Evolutionary conservation across 1,140 invertebrate species (phyloP).

Genomic region (Daktulosphaira vitifoliae): DNA sequence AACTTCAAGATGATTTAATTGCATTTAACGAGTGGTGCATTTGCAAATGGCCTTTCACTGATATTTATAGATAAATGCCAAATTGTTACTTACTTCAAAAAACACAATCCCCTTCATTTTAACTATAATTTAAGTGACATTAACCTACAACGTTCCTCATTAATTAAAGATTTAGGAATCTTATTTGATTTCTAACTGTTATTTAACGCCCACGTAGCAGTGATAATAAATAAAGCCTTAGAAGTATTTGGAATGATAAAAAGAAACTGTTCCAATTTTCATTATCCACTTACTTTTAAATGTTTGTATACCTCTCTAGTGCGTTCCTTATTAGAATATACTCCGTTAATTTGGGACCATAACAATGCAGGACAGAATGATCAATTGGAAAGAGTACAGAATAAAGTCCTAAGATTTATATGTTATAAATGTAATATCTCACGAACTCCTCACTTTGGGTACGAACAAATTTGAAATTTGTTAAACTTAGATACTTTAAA

Average conservation of each 20-base stretch:
- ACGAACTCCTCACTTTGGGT: too few species aligned
- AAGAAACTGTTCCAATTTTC: neutral
- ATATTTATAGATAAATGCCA: neutral
- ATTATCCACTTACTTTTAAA: neutral
- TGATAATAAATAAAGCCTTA: neutral
- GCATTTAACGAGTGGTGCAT: neutral
- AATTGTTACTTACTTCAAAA: neutral
- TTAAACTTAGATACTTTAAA: too few species aligned
- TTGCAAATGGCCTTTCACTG: neutral
- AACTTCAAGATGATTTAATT: neutral
- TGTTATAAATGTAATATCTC: too few species aligned
- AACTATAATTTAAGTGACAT: neutral
- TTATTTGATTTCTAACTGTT: neutral
- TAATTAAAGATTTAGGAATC: neutral
- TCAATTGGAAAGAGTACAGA: too few species aligned
- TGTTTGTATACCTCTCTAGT: too few species aligned
- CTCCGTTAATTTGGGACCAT: too few species aligned
- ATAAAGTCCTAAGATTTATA: too few species aligned
- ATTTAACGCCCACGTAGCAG: neutral
- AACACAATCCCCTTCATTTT: neutral
- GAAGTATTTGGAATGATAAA: neutral
- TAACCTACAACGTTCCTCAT: neutral
- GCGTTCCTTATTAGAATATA: too few species aligned
- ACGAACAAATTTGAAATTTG: too few species aligned
- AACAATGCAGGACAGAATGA: too few species aligned